Percentiles rank a stretch among this genome's conserved stretches.
phyloP scores from a whole-genome alignment of 64 coral and sea anemone species.

The Pocillopora verrucosa region DNA sequence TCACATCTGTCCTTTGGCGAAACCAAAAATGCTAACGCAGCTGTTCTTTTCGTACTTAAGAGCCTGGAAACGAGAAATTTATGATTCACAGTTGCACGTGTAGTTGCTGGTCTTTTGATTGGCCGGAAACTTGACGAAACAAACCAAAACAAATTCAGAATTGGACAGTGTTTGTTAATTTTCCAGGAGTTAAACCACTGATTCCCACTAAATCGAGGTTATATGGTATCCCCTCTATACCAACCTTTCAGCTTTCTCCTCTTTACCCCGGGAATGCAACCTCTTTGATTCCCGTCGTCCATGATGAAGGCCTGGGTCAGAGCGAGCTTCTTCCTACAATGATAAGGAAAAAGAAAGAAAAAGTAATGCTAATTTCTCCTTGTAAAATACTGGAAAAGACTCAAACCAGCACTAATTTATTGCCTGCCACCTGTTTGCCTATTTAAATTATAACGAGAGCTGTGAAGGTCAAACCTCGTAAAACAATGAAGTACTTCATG shows the following conservation, averaged over 20 bases:
- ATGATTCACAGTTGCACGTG: neutral
- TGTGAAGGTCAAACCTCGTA: no score
- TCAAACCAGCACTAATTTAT: no score
- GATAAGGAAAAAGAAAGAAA: neutral
- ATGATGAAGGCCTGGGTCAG: conserved; percentile 17
- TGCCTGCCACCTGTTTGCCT: no score
- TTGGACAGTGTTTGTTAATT: no score
- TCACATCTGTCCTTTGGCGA: neutral
- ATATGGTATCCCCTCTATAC: neutral
- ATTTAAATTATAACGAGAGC: no score
- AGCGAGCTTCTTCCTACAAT: conserved; percentile 21
- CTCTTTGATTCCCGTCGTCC: neutral
- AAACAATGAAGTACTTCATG: no score
- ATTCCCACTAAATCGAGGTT: no score
- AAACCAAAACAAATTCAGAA: neutral
- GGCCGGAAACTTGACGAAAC: neutral
- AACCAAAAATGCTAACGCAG: neutral
- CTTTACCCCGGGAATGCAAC: neutral
- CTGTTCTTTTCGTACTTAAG: neutral
- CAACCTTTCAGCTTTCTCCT: neutral
- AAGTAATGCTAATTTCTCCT: neutral
- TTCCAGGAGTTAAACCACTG: no score
- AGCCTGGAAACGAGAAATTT: neutral
- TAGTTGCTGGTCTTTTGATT: neutral
- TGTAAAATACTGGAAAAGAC: no score